phyloP scores from a whole-genome alignment of 2,797 vertebrate genomes.

The Diglossa cyanea region DNA sequence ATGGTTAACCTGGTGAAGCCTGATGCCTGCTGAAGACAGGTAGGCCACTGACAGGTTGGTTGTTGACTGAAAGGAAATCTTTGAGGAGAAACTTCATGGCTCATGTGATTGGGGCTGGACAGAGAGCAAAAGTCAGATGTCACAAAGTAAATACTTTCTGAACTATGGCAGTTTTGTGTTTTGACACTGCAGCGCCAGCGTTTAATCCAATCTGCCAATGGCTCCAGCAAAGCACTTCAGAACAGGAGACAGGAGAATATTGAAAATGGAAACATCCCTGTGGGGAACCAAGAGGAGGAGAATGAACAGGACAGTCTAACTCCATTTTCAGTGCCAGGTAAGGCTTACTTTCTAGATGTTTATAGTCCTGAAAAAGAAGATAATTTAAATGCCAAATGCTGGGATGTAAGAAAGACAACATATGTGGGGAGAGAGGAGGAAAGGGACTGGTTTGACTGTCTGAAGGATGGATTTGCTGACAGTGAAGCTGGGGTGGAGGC shows the following conservation, averaged over 20 bases:
- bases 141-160: neutral
- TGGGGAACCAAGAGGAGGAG: constrained; percentile 77
- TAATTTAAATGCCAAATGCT: neutral
- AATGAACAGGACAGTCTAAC: constrained; percentile 78
- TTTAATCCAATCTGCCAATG: constrained; percentile 88
- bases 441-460: neutral
- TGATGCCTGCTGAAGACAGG: neutral
- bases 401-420: neutral
- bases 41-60: neutral
- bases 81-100: neutral
- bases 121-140: neutral
- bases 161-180: neutral
- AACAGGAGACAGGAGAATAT: constrained; percentile 85
- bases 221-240: constrained; percentile 84
- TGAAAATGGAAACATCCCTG: constrained; percentile 91
- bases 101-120: neutral
- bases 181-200: constrained; percentile 85
- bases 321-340: constrained; percentile 89
- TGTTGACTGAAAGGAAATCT: neutral
- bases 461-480: neutral
- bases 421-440: neutral
- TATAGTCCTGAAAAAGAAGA: neutral
- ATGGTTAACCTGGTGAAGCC: neutral
- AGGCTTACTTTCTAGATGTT: constrained; percentile 5
- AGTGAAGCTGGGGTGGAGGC: neutral